Evolutionary conservation across 2,888 invertebrate species (phyloP), one percentile per base, ranked within the genome.

Genomic region (Hirtodrosophila histrioides): DNA sequence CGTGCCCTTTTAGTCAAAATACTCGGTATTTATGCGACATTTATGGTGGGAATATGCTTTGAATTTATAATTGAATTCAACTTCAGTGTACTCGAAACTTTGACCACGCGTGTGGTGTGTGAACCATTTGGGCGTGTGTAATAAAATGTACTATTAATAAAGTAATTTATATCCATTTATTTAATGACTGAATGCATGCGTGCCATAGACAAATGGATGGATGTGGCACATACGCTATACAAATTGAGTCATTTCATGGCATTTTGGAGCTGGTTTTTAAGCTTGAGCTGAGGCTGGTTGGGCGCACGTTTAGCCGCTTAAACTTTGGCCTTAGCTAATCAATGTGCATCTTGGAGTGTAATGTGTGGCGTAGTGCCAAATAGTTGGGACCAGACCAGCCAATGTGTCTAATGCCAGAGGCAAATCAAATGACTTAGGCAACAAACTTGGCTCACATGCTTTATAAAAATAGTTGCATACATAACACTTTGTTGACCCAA

Each of bases 401-500:
- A 62, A 77, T 63, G 62, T 61, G 61, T 65, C 69, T 62, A 65
- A 68, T 78, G 78, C 78, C 67, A 74, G 64, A 69, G 78, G 64
- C 75, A 62, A 78, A 75, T 78, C 75, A 78, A 78, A 74, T 56
- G 78, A 77, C 74, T 75, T 77, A 60, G 75, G 66, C 83, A 60
- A 86, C 74, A 67, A 75, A 72, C 74, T 75, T 69, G 73, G 56
- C 85, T 84, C 81, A 86, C 87, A 80, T 86, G 81, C 64, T 58
- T 61, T 63, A 64, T 58, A 67, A 68, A 67, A 68, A 72, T 60
- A 57, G 75, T 45, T 78, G 85, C 85, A 78, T 68, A 78, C 82
- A 82, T 85, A 85, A 82, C 81, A 85, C 81, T 82, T 69, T 64
- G 79, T 65, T 82, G 88, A 87, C 81, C 81, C 88, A 82, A 82